These are phyloP conservation scores for Cremastobaeus sp. DNA, from an alignment of 2,888 invertebrate genomes.

Conservation along the genomic window DNA sequence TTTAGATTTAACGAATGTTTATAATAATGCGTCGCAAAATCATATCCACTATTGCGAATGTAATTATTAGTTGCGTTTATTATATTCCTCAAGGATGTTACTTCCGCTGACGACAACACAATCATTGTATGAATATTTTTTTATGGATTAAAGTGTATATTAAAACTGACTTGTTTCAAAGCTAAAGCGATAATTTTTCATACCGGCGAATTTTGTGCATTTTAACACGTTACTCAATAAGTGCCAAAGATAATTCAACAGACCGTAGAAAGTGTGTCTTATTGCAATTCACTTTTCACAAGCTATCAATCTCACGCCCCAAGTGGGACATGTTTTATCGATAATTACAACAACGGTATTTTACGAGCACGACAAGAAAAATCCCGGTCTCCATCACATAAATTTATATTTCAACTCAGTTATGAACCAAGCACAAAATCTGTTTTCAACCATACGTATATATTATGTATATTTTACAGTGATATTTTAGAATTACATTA, in stretches of 20 bases:
- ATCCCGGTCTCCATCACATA: no score
- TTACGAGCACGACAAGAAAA: constrained; percentile 13
- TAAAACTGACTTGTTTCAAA: background rate
- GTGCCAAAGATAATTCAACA: constrained; percentile 36
- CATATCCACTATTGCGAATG: constrained; percentile 19
- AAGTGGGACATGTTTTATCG: constrained; percentile 26
- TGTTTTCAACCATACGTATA: no score
- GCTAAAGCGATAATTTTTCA: no score
- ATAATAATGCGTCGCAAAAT: constrained; percentile 30
- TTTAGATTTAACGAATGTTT: constrained; percentile 43
- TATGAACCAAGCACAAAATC: no score
- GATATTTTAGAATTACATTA: no score
- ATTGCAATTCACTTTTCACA: constrained; percentile 34
- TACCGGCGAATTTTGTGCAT: constrained; percentile 12
- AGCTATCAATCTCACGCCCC: constrained; percentile 26
- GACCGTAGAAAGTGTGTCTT: constrained; percentile 36
- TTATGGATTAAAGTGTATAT: constrained; percentile 1
- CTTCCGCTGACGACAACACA: constrained; percentile 4
- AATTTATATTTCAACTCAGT: no score
- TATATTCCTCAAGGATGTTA: constrained; percentile 9
- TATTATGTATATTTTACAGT: no score
- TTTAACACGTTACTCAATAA: constrained; percentile 30
- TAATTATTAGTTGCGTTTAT: no score
- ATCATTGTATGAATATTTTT: constrained; percentile 12
- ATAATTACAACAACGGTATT: constrained; percentile 36